Evolutionary conservation across 2,797 vertebrate species (phyloP), one percentile per base, ranked within the genome.

Genomic region (Sus cebifrons): DNA sequence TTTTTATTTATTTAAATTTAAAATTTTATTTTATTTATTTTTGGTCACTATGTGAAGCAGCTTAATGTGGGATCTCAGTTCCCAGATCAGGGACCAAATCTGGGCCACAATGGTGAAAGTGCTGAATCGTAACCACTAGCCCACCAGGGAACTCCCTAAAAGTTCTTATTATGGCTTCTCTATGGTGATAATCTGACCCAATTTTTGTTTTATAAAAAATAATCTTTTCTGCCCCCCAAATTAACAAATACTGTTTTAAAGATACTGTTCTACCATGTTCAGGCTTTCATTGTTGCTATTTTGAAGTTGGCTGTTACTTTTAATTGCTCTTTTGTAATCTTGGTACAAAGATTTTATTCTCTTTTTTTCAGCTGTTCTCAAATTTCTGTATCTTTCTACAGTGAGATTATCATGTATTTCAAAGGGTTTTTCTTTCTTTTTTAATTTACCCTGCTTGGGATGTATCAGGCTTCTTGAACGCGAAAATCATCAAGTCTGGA

Each of bases 151-250:
- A 49, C 44, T 49, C 44, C 44, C 44, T 64, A 44, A 14, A 74
- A 89, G 62, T 75, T 89, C 36, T 68, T 94, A 49, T 94, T 85
- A 68, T 73, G 62, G 32, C 11, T 90, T 17, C 5, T 75, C 62
- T 77, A 2, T 78, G 49, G 58, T 87, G 60, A 70, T 83, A 88
- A 85, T 67, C 29, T 68, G 27, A 62, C 79, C 15, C 40, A 73
- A 8, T 36, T 73, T 62, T 89, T 36, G 25, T 85, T 44, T 73
- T 62, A 67, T 44, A 4, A 18, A 62, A 44, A 65, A n/a, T 64
- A 29, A 18, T 73, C 9, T 71, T 96, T 86, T 65, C 29, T 77
- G 23, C 21, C 10, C 29, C 64, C 21, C 29, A 79, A 58, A 75
- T 62, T 23, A 62, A 81, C 88, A 65, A 58, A 65, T 68, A 27